Conservation (phyloP, 1,140 invertebrate genomes). For the Neotoxoptera formosana region DNA sequence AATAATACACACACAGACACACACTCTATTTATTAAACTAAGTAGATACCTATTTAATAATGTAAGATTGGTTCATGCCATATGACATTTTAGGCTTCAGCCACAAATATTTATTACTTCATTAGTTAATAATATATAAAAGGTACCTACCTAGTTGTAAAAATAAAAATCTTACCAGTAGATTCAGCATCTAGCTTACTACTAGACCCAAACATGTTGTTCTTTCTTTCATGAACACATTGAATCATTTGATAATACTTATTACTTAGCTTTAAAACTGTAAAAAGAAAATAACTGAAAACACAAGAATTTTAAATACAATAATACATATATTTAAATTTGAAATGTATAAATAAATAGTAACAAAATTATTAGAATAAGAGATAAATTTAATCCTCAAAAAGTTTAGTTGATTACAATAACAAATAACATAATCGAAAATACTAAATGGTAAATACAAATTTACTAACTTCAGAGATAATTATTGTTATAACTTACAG, state of each 20-base stretch:
- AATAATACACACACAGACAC: neutral
- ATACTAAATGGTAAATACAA: neutral
- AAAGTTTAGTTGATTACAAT: neutral
- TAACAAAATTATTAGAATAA: neutral
- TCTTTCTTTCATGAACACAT: constrained; percentile 50
- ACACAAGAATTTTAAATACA: neutral
- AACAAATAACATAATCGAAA: neutral
- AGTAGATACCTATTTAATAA: neutral
- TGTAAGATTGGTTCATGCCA: neutral
- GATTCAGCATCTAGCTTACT: constrained; percentile 36
- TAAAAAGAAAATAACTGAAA: neutral
- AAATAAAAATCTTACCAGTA: neutral
- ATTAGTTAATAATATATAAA: neutral
- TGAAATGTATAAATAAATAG: neutral
- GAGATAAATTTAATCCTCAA: neutral
- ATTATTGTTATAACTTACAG: constrained; percentile 29
- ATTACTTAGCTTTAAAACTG: neutral
- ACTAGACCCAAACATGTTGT: constrained; percentile 50
- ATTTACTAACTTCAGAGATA: neutral
- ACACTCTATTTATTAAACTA: neutral
- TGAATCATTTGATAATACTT: constrained; percentile 38
- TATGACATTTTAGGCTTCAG: neutral
- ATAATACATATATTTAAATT: neutral
- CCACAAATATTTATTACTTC: neutral
- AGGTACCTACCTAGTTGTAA: neutral